Evolutionary conservation across 1,140 invertebrate genomes (phyloP), one percentile per base, ranked within the genome.

Genomic region (Lanistes nyassanus): DNA sequence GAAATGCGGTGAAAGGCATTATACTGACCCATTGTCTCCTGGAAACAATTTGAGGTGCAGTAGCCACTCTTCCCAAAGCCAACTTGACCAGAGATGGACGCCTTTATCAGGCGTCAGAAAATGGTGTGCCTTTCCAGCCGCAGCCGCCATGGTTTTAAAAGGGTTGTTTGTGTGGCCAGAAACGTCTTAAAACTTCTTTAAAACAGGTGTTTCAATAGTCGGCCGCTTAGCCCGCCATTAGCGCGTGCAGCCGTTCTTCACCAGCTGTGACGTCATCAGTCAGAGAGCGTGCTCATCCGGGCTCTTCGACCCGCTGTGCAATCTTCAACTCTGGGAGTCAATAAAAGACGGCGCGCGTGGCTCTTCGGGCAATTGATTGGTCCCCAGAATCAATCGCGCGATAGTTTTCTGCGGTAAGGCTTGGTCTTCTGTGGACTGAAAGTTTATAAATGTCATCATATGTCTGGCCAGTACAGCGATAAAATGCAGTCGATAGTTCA

Each of bases 231-330:
- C 13, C n/a, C 29, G 36, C 29, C 65, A n/a, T n/a, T 42, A 42
- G 23, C 23, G 23, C 23, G 11, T 9, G 29, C 29, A 36, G 21
- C 34, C 65, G 23, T 16, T 23, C 23, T 29, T n/a, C n/a, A 70
- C 68, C 9, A 70, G 68, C 56, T 51, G 68, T 70, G 68, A 70
- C 68, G 68, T 70, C 68, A 70, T 55, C 16, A 7, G 68, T 70
- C 68, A 70, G 68, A 70, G 68, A 70, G 68, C 68, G 68, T 70
- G 68, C 68, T 70, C 68, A 70, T 58, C 51, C n/a, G 53, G 68
- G 68, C 55, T 70, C 53, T 42, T 58, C 51, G 26, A n/a, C 51
- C 11, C 34, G 51, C 68, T 51, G 68, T n/a, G 42, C 51, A 70
- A 47, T 70, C 68, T 70, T 34, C 51, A 56, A 58, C 68, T 51